Base-by-base conservation (phyloP, 2,113 vertebrate genomes). In the Pantherophis guttatus region DNA sequence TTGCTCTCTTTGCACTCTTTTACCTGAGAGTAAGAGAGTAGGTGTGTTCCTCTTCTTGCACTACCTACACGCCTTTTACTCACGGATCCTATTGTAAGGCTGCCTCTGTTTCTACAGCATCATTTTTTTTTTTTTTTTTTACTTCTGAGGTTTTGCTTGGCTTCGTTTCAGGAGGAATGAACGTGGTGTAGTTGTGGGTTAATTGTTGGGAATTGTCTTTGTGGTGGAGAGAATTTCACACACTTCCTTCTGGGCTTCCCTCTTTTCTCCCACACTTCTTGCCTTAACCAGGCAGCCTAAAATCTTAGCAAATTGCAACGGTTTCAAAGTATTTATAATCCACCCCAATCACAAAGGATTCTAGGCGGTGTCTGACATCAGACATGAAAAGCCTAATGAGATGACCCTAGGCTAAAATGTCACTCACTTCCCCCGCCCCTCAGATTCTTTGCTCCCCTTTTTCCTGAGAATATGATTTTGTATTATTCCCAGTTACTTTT, bases 371-470 rank as follows among this genome's bases (percentile, higher is more conserved):
- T 17, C 70, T 0, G 7, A 21, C 75, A 39, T 39, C 2, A 39
- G 39, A 39, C 8, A 81, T 19, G 33, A 81, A 39, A 81, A n/a
- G 3, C 44, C 4, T 44, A 44, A 44, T 44, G 2, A 48, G 65
- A 13, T 33, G 13, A 75, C 13, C 11, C 0, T 17, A 15, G 39
- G 70, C n/a, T 7, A 81, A 39, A 39, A 19, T 39, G 7, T 81
- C n/a, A 19, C 15, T 17, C n/a, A 1, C n/a, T 39, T 19, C 12
- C 12, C 12, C 0, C 1, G 3, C 12, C 0, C 9, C 9, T 29
- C n/a, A 15, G n/a, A 39, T 75, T 17, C 75, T 15, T 81, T 81
- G 75, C 13, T 33, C 7, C 8, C 17, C 8, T 81, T 39, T 81
- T 81, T 44, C 70, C 33, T 44, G 75, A 44, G 17, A 44, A 81